These are phyloP conservation scores for Sebastes oblongus DNA, from an alignment of 2,797 vertebrate genomes.

Conservation along the genomic window DNA sequence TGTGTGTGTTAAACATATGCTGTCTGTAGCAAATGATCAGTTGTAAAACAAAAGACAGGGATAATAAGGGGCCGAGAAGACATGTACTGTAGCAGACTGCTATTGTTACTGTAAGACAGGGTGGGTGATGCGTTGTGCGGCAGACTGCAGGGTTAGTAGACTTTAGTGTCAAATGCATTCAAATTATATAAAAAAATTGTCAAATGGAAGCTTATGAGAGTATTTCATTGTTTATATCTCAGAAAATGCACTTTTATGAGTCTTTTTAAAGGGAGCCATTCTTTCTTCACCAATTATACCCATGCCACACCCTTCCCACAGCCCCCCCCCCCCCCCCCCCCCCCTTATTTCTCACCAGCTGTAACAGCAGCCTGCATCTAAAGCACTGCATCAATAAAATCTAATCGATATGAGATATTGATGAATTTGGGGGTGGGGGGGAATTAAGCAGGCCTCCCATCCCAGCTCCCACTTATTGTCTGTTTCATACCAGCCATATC, in stretches of 20 bases:
- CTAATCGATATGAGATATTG: constrained; percentile 62
- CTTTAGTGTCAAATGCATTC: not conserved
- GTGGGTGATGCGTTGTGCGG: constrained; percentile 9
- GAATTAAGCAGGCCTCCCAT: constrained; percentile 12
- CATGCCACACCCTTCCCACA: constrained; percentile 72
- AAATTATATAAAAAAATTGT: not conserved
- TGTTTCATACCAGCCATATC: constrained; percentile 56
- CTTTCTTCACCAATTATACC: constrained; percentile 46
- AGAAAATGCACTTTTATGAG: not conserved
- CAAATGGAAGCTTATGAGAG: not conserved
- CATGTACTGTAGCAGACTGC: constrained; percentile 13
- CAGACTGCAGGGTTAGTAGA: constrained; percentile 11
- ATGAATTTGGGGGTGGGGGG: constrained; percentile 8
- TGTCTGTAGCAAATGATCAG: constrained; percentile 35
- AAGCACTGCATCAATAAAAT: constrained; percentile 37
- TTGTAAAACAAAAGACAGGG: constrained; percentile 34
- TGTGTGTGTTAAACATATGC: constrained; percentile 34
- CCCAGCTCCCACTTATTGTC: constrained; percentile 59
- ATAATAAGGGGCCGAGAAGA: constrained; percentile 28
- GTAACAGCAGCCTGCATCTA: constrained; percentile 41
- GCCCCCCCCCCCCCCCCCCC: constrained; percentile 16
- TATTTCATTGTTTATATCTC: not conserved
- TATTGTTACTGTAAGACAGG: constrained; percentile 27
- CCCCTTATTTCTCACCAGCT: constrained; percentile 13
- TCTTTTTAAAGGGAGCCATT: not conserved